A percentile compares a stretch with the other conserved stretches of the same genome.
phyloP scores from a whole-genome alignment of 2,113 vertebrate genomes.

The Strix uralensis region DNA sequence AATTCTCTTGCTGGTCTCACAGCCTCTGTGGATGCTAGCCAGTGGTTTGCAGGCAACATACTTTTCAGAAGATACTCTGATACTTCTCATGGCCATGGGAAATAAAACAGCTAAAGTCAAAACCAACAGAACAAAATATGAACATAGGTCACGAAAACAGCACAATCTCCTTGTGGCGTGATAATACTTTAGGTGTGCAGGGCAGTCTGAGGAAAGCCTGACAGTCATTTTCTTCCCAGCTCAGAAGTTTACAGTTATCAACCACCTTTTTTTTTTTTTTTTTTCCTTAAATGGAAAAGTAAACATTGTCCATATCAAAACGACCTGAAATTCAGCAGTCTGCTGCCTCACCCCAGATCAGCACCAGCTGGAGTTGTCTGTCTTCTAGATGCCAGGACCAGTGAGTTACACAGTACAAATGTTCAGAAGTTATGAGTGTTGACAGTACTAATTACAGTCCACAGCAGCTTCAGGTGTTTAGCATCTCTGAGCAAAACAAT shows the following conservation, averaged over 20 bases:
- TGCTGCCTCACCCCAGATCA: not conserved
- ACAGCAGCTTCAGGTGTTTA: not conserved
- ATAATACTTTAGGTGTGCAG: not conserved
- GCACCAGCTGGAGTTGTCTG: not conserved
- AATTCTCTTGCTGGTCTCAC: not conserved
- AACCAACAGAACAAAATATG: not conserved
- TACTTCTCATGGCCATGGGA: not conserved
- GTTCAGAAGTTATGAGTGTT: not conserved
- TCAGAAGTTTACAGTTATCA: not conserved
- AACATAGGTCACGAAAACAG: not conserved
- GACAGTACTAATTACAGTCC: not conserved
- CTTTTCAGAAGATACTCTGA: not conserved
- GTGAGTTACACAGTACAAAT: not conserved
- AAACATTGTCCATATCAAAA: not conserved
- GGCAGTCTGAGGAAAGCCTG: not conserved
- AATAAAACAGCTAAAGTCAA: not conserved
- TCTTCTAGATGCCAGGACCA: not conserved
- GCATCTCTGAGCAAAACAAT: not conserved
- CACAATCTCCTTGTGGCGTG: not conserved
- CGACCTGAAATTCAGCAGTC: not conserved
- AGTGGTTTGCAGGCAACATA: not conserved
- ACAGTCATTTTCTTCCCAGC: not conserved
- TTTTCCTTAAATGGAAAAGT: not conserved
- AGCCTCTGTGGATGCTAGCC: not conserved
- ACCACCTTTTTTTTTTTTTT: not conserved